Evolutionary conservation across 2,797 vertebrate species (phyloP).

Genomic region (Tenualosa thibaudeaui): DNA sequence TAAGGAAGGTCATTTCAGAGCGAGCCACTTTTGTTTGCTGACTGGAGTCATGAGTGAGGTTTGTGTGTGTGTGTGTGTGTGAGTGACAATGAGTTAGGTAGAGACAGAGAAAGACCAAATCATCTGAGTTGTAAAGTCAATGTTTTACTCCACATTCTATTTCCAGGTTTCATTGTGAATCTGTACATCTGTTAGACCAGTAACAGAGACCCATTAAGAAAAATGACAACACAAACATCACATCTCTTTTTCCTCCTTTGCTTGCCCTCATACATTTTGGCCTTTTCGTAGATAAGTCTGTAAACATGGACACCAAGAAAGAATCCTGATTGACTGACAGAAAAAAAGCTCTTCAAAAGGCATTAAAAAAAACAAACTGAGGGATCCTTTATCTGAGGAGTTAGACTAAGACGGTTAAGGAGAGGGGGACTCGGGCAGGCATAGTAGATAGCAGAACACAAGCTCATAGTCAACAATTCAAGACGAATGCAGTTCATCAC

Average conservation of each 20-base stretch:
- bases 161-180: slow-evolving; percentile 62
- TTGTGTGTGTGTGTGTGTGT: background rate
- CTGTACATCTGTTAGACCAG: slow-evolving; percentile 71
- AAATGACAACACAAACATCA: slow-evolving; percentile 30
- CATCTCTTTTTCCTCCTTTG: slow-evolving; percentile 51
- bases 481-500: slow-evolving; percentile 71
- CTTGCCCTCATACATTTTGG: slow-evolving; percentile 66
- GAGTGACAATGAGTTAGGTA: background rate
- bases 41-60: background rate
- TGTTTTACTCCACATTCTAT: slow-evolving; percentile 77
- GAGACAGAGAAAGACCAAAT: slow-evolving; percentile 4
- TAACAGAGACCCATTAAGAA: slow-evolving; percentile 57
- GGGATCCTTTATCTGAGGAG: slow-evolving; percentile 48
- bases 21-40: slow-evolving; percentile 25
- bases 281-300: slow-evolving; percentile 66
- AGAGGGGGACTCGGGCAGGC: slow-evolving; percentile 65
- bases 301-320: slow-evolving; percentile 75
- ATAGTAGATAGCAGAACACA: slow-evolving; percentile 60
- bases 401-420: slow-evolving; percentile 43
- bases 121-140: slow-evolving; percentile 62
- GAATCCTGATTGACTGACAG: slow-evolving; percentile 66
- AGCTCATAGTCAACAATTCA: slow-evolving; percentile 66
- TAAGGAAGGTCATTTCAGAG: slow-evolving; percentile 25
- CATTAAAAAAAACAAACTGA: slow-evolving; percentile 21
- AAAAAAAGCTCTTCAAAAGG: slow-evolving; percentile 61